Evolutionary conservation across 2,113 vertebrate species (phyloP).

Genomic region (Psettodes erumei): DNA sequence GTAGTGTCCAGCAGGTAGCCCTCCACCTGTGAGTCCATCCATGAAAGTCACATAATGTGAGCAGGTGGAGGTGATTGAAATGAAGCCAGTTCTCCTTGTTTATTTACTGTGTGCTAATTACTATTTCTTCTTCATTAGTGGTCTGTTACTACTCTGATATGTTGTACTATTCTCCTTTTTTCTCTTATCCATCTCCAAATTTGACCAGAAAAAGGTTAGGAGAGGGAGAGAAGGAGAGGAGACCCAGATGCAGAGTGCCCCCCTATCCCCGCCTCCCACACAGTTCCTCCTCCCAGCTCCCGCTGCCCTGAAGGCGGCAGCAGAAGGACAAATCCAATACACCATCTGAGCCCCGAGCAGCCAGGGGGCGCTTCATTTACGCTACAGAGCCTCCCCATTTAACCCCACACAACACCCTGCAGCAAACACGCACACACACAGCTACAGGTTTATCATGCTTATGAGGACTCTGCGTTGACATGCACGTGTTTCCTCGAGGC

Average conservation of each 20-base stretch:
- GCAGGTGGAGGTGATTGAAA: too few relatives aligned
- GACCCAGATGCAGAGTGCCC: constrained; percentile 36
- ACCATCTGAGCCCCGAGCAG: constrained; percentile 65
- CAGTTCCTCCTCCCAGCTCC: constrained; percentile 55
- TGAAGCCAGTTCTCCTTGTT: too few relatives aligned
- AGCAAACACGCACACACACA: constrained; percentile 16
- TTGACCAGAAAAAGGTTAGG: background rate
- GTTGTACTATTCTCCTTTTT: too few relatives aligned
- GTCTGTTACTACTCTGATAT: too few relatives aligned
- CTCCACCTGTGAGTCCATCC: too few relatives aligned
- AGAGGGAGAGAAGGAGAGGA: background rate
- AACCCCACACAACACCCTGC: constrained; percentile 48
- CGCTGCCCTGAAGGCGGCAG: constrained; percentile 55
- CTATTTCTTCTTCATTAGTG: too few relatives aligned
- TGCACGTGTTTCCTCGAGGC: constrained; percentile 6
- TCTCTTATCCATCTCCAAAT: too few relatives aligned
- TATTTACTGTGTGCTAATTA: too few relatives aligned
- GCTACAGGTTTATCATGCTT: background rate
- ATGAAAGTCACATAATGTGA: too few relatives aligned
- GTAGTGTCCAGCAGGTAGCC: too few relatives aligned
- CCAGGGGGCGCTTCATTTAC: constrained; percentile 60
- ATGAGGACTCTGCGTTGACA: constrained; percentile 27
- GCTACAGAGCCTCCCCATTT: constrained; percentile 66
- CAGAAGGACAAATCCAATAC: constrained; percentile 62
- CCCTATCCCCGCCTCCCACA: background rate